These are phyloP conservation scores for Homarus gammarus DNA, from an alignment of 2,888 invertebrate species.

Conservation along the genomic window DNA sequence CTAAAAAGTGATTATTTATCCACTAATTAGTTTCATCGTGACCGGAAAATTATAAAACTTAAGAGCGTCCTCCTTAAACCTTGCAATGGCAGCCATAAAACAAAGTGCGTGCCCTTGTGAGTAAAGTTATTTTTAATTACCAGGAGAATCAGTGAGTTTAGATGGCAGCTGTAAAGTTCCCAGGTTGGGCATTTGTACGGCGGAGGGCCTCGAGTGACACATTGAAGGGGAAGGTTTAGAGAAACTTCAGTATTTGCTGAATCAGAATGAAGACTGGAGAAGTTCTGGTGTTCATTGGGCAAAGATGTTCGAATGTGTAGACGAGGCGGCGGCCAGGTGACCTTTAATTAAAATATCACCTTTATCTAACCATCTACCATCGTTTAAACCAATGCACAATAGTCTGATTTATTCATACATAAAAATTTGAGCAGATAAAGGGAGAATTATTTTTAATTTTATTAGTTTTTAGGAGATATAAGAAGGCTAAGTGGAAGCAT, in stretches of 20 bases:
- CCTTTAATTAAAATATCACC: too few relatives aligned
- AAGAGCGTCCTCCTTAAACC: constrained; percentile 53
- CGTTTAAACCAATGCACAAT: too few relatives aligned
- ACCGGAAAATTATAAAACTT: neutral
- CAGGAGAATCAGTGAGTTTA: neutral
- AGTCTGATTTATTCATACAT: too few relatives aligned
- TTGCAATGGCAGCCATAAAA: constrained; percentile 69
- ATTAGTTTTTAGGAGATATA: neutral
- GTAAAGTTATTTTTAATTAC: constrained; percentile 23
- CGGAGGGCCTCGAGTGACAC: too few relatives aligned
- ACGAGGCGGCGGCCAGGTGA: neutral
- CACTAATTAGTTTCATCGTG: neutral
- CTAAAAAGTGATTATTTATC: too few relatives aligned
- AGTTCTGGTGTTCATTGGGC: constrained; percentile 39
- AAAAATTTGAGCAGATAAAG: too few relatives aligned
- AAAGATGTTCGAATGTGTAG: constrained; percentile 27
- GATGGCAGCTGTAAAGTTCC: too few relatives aligned
- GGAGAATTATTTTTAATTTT: too few relatives aligned
- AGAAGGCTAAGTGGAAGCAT: neutral
- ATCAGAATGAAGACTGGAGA: neutral
- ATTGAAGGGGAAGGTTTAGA: too few relatives aligned
- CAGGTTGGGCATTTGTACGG: too few relatives aligned
- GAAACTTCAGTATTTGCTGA: neutral
- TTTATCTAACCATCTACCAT: too few relatives aligned
- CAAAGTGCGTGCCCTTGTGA: constrained; percentile 21